phyloP scores from a whole-genome alignment of 2,888 invertebrate genomes.

The Tribolium freemani region DNA sequence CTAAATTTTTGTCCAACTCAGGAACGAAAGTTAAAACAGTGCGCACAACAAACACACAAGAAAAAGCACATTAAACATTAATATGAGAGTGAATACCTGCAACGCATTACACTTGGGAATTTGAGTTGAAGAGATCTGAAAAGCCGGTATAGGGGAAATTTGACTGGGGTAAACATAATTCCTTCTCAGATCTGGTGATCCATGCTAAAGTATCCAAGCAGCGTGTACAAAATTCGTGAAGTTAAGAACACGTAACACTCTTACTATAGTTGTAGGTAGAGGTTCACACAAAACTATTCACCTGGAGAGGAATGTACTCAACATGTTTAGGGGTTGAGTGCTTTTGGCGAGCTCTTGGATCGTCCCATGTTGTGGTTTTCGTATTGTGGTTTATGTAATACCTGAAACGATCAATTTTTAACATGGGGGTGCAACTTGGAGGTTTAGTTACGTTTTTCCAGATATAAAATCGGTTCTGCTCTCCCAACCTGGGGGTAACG shows the following conservation, averaged over 20 bases:
- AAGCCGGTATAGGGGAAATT: constrained; percentile 76
- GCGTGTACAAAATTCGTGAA: constrained; percentile 49
- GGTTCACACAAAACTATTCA: constrained; percentile 58
- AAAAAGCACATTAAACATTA: constrained; percentile 16
- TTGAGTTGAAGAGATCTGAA: constrained; percentile 73
- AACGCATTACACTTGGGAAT: constrained; percentile 74
- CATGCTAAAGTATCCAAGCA: constrained; percentile 68
- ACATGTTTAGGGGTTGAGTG: constrained; percentile 68
- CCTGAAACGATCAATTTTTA: constrained; percentile 65
- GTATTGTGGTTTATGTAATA: constrained; percentile 83
- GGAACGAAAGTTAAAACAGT: no score
- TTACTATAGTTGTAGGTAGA: neutral
- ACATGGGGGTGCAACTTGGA: neutral
- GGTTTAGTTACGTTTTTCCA: constrained; percentile 77
- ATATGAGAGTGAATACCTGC: constrained; percentile 62
- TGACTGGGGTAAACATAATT: constrained; percentile 83
- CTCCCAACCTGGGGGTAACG: constrained; percentile 82
- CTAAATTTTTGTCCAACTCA: no score
- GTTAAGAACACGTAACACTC: constrained; percentile 13
- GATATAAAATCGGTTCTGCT: constrained; percentile 78
- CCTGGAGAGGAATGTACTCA: constrained; percentile 77
- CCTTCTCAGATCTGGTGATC: constrained; percentile 73
- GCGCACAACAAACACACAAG: neutral
- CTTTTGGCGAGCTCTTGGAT: constrained; percentile 71
- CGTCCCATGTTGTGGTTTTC: constrained; percentile 83